Evolutionary conservation across 2,797 vertebrate species (phyloP), one percentile per base, ranked within the genome.

Genomic region (Heteromormyrus szaboi): DNA sequence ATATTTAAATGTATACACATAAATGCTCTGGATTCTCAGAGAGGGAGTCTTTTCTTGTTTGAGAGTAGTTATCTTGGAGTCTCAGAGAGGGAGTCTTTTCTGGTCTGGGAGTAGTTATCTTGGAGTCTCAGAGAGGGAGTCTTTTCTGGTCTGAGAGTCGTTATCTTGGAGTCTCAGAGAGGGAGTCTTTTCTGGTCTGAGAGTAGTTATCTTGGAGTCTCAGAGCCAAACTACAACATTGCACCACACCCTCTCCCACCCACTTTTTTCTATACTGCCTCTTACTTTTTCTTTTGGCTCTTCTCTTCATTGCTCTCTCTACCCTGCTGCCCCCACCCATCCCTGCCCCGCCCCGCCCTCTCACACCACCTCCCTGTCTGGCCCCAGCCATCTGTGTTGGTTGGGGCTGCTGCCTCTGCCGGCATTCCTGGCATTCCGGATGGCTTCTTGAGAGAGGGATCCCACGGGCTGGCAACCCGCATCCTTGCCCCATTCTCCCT

Each of bases 371-470:
- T 50, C 81, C 83, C 9, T 0, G 65, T 86, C 91, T 62, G 90
- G 89, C 89, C 50, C 88, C 94, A 94, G 94, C 93, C 92, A 90
- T 92, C 89, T 93, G 93, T 94, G 92, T 86, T 88, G 91, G 53
- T 91, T 90, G 92, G 50, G 33, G 85, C 93, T 72, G 59, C 94
- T 94, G 93, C 93, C 91, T 92, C 91, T 93, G 93, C 92, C 94
- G 92, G 93, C 95, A 95, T 95, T 95, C 95, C 89, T 93, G 90
- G 92, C 94, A 95, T 95, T 95, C 95, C 95, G 91, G 88, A 90
- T 90, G 91, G 92, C 94, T 95, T 95, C 95, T 94, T 95, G 94
- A 94, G 91, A 94, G 93, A 93, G 92, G 90, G 92, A 84, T 88
- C 93, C 92, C 92, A 91, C 92, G 88, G 93, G 93, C 92, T 92